A percentile compares a stretch with the other conserved stretches of the same genome.
Evolutionary conservation across 2,797 vertebrate genomes (phyloP).

Genomic region (Malurus splendens): DNA sequence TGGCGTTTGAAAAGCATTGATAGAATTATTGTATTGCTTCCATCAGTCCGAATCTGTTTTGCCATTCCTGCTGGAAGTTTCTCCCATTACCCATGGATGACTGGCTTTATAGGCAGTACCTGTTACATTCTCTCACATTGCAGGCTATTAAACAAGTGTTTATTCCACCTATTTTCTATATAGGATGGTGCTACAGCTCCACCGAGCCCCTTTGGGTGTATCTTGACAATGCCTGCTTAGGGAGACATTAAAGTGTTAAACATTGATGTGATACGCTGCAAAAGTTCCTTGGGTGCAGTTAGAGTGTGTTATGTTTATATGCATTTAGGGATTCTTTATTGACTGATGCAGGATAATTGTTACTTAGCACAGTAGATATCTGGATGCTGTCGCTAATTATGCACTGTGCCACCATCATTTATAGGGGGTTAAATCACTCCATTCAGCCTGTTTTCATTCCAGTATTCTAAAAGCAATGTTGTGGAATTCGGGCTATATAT

Average conservation of each 20-base stretch:
- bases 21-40: not conserved
- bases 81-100: not conserved
- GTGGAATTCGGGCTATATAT: not conserved
- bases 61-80: not conserved
- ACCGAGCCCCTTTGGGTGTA: not conserved
- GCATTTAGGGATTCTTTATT: not conserved
- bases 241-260: not conserved
- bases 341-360: not conserved
- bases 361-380: not conserved
- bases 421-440: not conserved
- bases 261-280: not conserved
- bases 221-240: not conserved
- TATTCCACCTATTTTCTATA: constrained; percentile 13
- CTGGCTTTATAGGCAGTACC: not conserved
- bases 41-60: not conserved
- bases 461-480: not conserved
- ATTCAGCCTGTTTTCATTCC: not conserved
- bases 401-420: not conserved
- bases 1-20: not conserved
- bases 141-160: constrained; percentile 10
- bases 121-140: not conserved
- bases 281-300: not conserved
- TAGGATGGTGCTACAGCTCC: not conserved
- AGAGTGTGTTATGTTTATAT: not conserved
- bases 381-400: not conserved